Conservation (phyloP, 2,888 invertebrate species). For the Drosophila quinaria region DNA sequence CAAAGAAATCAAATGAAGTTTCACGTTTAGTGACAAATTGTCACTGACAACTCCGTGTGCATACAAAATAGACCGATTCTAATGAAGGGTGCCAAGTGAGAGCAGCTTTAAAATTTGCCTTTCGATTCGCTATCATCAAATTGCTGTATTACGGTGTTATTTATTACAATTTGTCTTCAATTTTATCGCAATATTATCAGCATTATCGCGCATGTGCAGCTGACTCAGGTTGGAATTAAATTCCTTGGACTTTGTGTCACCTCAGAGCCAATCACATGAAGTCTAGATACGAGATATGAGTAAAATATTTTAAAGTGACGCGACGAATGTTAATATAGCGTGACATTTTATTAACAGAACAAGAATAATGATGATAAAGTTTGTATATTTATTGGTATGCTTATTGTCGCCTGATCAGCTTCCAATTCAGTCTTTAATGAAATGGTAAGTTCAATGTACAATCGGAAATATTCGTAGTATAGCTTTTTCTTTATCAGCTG, state of each 20-base stretch:
- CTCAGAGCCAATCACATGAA: conserved; percentile 18
- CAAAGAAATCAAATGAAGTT: neutral
- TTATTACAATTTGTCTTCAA: conserved; percentile 33
- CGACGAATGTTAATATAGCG: conserved; percentile 13
- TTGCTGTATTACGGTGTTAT: conserved; percentile 4
- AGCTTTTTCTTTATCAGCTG: conserved; percentile 7
- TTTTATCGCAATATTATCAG: conserved; percentile 39
- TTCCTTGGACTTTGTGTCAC: conserved; percentile 42
- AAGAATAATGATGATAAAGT: neutral
- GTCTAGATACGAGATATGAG: conserved; percentile 28
- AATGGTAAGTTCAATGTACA: conserved; percentile 1
- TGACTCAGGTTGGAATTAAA: conserved; percentile 30
- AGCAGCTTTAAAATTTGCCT: neutral
- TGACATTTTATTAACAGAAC: conserved; percentile 16
- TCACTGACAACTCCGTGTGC: neutral
- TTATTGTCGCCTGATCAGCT: neutral
- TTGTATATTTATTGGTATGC: neutral
- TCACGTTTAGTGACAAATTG: neutral
- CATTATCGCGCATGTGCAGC: conserved; percentile 22
- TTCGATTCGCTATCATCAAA: neutral
- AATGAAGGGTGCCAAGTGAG: neutral
- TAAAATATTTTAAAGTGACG: conserved; percentile 17
- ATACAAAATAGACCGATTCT: neutral
- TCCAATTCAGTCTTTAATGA: neutral
- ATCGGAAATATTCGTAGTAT: neutral